Evolutionary conservation across 30 jellyfish, hydroid and myxozoan genomes (phyloP).

Genomic region (Hydra vulgaris): DNA sequence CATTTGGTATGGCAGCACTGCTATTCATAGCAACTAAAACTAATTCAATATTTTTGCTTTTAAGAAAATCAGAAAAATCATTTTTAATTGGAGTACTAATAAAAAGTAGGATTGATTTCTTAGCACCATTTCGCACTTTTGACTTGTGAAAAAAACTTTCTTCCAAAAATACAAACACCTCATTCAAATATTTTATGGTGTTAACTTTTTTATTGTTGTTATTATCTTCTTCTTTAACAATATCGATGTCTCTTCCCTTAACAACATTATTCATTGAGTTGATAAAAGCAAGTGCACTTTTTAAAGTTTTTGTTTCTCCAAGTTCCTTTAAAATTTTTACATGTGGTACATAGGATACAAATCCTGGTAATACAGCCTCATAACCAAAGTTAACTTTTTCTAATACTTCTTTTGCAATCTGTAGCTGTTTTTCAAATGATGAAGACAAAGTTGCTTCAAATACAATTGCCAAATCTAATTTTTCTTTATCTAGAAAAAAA

Average conservation of each 20-base stretch:
- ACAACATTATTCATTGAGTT: neutral
- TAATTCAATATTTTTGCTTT: constrained; percentile 30
- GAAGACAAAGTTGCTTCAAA: constrained; percentile 49
- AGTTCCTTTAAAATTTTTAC: constrained; percentile 23
- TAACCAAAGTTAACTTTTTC: constrained; percentile 20
- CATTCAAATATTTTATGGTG: too few species aligned
- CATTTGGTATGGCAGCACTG: constrained; percentile 17
- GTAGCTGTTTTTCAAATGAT: constrained; percentile 38
- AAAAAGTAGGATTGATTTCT: constrained; percentile 50
- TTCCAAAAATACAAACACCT: neutral
- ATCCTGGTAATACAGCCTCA: constrained; percentile 37
- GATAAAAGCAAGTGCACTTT: neutral
- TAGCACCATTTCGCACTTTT: constrained; percentile 45
- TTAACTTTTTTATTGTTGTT: too few species aligned
- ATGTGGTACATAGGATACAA: constrained; percentile 14
- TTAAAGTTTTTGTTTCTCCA: constrained; percentile 10
- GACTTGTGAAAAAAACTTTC: neutral
- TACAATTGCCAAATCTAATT: constrained; percentile 60
- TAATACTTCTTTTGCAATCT: constrained; percentile 18
- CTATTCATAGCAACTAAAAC: constrained; percentile 35
- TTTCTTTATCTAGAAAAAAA: constrained; percentile 24
- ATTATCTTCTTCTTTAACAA: neutral
- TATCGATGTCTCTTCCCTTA: neutral
- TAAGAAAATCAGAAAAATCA: constrained; percentile 21
- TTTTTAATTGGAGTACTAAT: constrained; percentile 16